A percentile compares a stretch with the other conserved stretches of the same genome.
Evolutionary conservation across 35 echinoderm and acorn worm genomes (phyloP).

Genomic region (Amphiura filiformis): DNA sequence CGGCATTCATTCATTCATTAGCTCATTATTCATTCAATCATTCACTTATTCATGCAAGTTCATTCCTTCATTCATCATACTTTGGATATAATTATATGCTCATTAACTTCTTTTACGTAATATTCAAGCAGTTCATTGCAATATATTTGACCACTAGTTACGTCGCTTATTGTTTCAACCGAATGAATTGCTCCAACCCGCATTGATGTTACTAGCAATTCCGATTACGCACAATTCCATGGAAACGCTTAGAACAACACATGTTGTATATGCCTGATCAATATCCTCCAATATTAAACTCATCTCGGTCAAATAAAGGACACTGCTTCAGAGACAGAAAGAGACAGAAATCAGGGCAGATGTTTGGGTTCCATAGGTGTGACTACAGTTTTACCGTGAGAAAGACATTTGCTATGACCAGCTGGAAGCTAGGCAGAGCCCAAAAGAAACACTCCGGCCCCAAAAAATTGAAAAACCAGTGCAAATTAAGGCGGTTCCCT

Average conservation of each 20-base stretch:
- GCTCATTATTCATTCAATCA: no score
- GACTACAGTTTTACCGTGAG: background rate
- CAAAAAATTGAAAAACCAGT: no score
- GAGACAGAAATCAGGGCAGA: conserved; percentile 4
- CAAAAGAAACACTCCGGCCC: background rate
- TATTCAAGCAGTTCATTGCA: background rate
- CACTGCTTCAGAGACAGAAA: background rate
- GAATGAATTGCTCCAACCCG: background rate
- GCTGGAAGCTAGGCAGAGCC: background rate
- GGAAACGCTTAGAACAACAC: background rate
- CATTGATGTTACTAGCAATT: background rate
- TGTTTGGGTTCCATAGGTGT: background rate
- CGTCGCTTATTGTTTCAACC: background rate
- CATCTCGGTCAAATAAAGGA: conserved; percentile 3
- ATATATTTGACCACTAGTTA: background rate
- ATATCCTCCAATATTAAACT: background rate
- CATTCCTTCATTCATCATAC: no score
- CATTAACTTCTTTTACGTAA: no score
- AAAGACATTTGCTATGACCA: background rate
- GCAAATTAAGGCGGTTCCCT: background rate
- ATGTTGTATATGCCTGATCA: background rate
- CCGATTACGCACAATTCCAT: background rate
- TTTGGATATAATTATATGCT: background rate
- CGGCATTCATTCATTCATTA: no score
- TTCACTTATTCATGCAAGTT: no score